Conservation (phyloP, 2,113 vertebrate genomes). For the Thalassoma bifasciatum region DNA sequence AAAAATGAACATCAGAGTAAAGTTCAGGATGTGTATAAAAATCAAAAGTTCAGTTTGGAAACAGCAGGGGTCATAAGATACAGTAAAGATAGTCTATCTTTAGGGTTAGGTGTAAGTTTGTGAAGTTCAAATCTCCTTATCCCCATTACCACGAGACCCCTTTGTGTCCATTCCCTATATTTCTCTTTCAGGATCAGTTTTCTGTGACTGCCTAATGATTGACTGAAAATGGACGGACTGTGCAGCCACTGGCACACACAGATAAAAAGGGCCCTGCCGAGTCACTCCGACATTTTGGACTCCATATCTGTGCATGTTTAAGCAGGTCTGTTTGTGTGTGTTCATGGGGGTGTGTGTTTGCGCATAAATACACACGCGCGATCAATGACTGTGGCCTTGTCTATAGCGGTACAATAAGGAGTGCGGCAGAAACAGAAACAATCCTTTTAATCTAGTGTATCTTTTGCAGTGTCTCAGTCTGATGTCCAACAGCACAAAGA, state of each 20-base stretch:
- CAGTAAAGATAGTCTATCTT: not conserved
- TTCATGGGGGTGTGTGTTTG: constrained; percentile 49
- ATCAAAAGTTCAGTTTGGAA: constrained; percentile 5
- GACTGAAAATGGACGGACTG: constrained; percentile 51
- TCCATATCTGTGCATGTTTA: constrained; percentile 51
- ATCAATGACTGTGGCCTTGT: constrained; percentile 48
- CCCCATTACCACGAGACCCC: not conserved
- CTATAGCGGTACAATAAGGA: constrained; percentile 45
- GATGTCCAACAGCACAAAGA: constrained; percentile 71
- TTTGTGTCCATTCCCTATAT: not conserved
- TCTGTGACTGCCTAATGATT: constrained; percentile 55
- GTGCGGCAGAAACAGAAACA: constrained; percentile 40
- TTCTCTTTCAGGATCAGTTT: constrained; percentile 37
- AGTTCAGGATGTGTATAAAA: not conserved
- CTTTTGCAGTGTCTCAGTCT: constrained; percentile 54
- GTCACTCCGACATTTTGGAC: constrained; percentile 51
- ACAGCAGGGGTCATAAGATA: not conserved
- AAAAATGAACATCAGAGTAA: not conserved
- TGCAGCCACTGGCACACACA: constrained; percentile 47
- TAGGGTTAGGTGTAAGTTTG: not conserved
- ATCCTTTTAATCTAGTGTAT: constrained; percentile 77
- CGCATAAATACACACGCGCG: constrained; percentile 49
- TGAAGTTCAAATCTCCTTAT: not conserved
- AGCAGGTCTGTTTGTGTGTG: constrained; percentile 41
- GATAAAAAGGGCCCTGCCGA: constrained; percentile 62